These are phyloP conservation scores for Sebastes alutus DNA, from an alignment of 2,797 vertebrate species.

Conservation along the genomic window DNA sequence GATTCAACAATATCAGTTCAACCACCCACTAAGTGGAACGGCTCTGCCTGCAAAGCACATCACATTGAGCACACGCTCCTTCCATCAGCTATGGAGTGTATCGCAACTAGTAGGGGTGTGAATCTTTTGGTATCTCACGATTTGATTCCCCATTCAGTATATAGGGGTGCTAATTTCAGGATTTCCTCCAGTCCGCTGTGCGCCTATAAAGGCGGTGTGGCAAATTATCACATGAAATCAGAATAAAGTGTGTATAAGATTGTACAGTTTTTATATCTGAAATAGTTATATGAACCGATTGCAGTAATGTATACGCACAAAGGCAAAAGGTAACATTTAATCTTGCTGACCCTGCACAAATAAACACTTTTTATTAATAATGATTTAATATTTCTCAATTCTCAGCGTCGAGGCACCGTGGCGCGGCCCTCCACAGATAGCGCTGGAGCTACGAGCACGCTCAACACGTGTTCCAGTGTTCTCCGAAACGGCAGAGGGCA, in stretches of 20 bases:
- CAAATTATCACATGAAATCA: neutral
- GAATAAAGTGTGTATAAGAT: neutral
- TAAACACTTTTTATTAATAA: neutral
- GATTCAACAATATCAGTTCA: slow-evolving; percentile 1
- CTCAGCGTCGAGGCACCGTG: neutral
- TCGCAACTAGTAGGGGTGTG: neutral
- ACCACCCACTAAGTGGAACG: neutral
- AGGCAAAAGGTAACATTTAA: neutral
- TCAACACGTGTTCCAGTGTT: no score
- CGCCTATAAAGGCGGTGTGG: neutral
- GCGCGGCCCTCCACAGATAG: no score
- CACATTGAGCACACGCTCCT: neutral
- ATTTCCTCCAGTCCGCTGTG: no score
- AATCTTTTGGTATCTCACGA: neutral
- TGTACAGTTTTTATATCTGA: no score
- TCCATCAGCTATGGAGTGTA: neutral
- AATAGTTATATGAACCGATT: neutral
- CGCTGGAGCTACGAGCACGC: no score
- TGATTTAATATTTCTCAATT: neutral
- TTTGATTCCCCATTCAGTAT: neutral
- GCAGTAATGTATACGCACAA: neutral
- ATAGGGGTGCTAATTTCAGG: no score
- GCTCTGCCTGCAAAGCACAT: neutral
- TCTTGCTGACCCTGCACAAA: neutral
- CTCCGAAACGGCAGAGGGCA: no score